Evolutionary conservation across 64 coral and sea anemone species (phyloP), one percentile per base, ranked within the genome.

Genomic region (Porites australiensis): DNA sequence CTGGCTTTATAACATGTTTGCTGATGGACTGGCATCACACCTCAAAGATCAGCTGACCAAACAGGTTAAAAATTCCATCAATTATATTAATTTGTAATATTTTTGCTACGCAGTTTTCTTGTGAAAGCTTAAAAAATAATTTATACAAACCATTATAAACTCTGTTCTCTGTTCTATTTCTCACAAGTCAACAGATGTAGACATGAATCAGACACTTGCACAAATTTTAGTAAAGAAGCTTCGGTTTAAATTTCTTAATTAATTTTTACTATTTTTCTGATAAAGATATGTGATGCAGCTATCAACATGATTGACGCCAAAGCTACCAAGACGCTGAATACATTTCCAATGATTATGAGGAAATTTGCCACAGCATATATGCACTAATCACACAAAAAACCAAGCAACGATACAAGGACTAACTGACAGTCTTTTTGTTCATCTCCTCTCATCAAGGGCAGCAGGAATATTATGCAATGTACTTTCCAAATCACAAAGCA

Each of bases 1-100:
- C 19, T 93, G 91, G 91, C 64, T 93, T 58, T 93, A 93, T 47
- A 93, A 93, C 49, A 78, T 93, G 43, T 93, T 93, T 79, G 83
- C 91, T 43, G 75, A 78, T 58, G 82, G 48, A 55, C 64, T 93
- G 12, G 58, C 81, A 64, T 50, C 75, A 75, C 73, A 63, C 44
- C 58, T 93, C 11, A 93, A 77, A 87, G 75, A 77, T 58, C 52
- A 87, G 27, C 72, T 93, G 13, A 49, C 75, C 54, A 68, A 44
- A 18, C 72, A 93, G 82, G 91, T 93, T 64, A 75, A 44, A 57
- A 7, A 57, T 57, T 4, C 27, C 27, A 37, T 37, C 27, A 37
- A 37, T 37, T 37, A 37, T 37, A 37, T 37, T 37, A 37, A 37
- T 37, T 37, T 37, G 27, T 37, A 37, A 37, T 37, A 37, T 37